Conservation (phyloP, 2,113 vertebrate genomes). For the Salvelinus namaycush region DNA sequence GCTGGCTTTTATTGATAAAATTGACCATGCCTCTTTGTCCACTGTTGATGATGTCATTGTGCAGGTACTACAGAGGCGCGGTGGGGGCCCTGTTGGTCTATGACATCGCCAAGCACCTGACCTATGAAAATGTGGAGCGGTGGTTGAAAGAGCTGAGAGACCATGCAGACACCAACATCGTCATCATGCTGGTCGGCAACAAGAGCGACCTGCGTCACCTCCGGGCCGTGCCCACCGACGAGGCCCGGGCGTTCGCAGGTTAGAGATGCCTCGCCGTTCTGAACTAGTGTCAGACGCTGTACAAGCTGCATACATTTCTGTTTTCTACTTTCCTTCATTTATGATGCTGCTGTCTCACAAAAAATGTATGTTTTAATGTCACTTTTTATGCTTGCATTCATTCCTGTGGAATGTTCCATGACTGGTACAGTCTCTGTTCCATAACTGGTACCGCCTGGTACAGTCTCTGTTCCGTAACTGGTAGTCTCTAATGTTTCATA, state of each 20-base stretch:
- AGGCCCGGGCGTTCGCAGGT: slow-evolving; percentile 98
- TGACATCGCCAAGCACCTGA: slow-evolving; percentile 97
- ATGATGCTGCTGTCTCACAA: too few species aligned
- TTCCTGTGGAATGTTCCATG: too few species aligned
- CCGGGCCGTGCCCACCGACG: slow-evolving; percentile 94
- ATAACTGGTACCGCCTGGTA: too few species aligned
- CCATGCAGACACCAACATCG: slow-evolving; percentile 97
- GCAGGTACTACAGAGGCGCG: slow-evolving; percentile 94
- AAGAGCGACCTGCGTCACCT: slow-evolving; percentile 98
- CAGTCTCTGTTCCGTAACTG: too few species aligned
- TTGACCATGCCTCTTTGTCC: too few species aligned
- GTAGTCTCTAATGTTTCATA: too few species aligned
- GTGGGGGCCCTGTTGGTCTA: slow-evolving; percentile 96
- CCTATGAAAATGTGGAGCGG: slow-evolving; percentile 96
- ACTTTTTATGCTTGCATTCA: too few species aligned
- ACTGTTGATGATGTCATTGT: not conserved
- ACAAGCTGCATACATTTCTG: too few species aligned
- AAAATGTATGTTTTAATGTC: too few species aligned
- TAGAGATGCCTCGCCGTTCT: not conserved
- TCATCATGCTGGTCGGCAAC: slow-evolving; percentile 99
- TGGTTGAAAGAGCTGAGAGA: slow-evolving; percentile 98
- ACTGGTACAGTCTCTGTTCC: too few species aligned
- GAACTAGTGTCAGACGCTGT: not conserved
- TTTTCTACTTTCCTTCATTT: too few species aligned
- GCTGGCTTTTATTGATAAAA: too few species aligned